phyloP scores from a whole-genome alignment of 2,113 vertebrate species.

The Anser brachyrhynchus region DNA sequence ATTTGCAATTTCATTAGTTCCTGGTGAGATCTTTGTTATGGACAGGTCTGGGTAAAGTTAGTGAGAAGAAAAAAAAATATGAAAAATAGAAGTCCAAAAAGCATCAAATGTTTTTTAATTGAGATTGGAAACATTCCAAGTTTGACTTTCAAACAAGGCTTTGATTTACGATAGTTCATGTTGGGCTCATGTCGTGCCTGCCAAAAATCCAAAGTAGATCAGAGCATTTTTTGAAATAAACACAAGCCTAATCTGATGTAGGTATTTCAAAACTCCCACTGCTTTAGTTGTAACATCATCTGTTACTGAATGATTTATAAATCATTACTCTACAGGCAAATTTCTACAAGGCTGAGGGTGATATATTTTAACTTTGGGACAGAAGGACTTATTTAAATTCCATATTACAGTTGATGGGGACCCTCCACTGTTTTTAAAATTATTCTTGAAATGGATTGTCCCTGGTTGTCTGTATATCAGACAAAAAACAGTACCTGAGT shows the following conservation, averaged over 20 bases:
- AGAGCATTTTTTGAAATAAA: conserved; percentile 85
- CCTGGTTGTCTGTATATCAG: not conserved
- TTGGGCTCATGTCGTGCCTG: conserved; percentile 82
- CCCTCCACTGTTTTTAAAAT: not conserved
- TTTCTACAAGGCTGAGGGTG: conserved; percentile 53
- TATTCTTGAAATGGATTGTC: not conserved
- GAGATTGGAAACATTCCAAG: conserved; percentile 82
- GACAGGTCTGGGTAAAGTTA: conserved; percentile 33
- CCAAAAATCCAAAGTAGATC: conserved; percentile 83
- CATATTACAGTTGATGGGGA: not conserved
- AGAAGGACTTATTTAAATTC: conserved; percentile 55
- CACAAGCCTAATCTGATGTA: conserved; percentile 82
- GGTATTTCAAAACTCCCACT: conserved; percentile 85
- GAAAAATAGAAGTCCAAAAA: conserved; percentile 65
- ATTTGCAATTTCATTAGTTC: conserved; percentile 20
- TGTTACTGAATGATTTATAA: conserved; percentile 87
- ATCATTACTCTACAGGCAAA: conserved; percentile 63
- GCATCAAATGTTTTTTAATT: conserved; percentile 82
- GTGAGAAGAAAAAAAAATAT: conserved; percentile 14
- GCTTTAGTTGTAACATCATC: conserved; percentile 85
- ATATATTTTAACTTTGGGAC: conserved; percentile 68
- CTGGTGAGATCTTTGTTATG: conserved; percentile 10
- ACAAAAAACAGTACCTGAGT: not conserved
- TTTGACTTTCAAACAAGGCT: conserved; percentile 80
- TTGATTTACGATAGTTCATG: conserved; percentile 82